Conservation (phyloP, 2,113 vertebrate genomes). For the Centrocercus urophasianus region DNA sequence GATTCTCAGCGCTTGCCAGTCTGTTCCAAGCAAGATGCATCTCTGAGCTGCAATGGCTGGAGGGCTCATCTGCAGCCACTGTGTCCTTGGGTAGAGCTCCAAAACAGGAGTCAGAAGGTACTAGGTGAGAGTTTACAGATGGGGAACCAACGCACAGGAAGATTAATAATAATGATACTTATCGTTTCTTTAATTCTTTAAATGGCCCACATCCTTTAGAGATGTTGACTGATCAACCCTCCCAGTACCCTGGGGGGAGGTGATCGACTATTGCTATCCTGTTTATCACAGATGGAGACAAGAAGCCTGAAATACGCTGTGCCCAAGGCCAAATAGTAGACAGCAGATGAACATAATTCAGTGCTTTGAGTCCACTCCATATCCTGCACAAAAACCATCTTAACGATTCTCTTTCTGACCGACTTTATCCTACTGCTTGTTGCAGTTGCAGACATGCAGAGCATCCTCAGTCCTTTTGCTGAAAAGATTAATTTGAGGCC, state of each 20-base stretch:
- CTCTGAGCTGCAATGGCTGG: not conserved
- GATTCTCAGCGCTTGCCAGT: not conserved
- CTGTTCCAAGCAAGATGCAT: not conserved
- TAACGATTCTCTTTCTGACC: not conserved
- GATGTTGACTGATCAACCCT: not conserved
- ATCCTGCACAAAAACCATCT: not conserved
- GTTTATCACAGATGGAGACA: not conserved
- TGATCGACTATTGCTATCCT: conserved; percentile 20
- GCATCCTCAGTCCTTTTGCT: not conserved
- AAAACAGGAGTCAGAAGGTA: not conserved
- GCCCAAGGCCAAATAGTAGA: not conserved
- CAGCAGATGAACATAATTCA: not conserved
- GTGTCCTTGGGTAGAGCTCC: not conserved
- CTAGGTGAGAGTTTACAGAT: conserved; percentile 12
- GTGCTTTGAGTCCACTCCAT: not conserved
- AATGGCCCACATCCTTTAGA: conserved; percentile 37
- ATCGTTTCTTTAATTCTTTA: conserved; percentile 49
- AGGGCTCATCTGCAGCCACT: not conserved
- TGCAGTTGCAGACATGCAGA: not conserved
- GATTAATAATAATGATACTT: conserved; percentile 55
- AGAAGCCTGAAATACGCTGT: not conserved
- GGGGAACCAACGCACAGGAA: conserved; percentile 49
- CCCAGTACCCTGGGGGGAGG: conserved; percentile 4
- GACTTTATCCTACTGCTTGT: not conserved
- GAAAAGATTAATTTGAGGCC: not conserved